phyloP scores from a whole-genome alignment of 2,113 vertebrate species.

The Nothocercus julius region DNA sequence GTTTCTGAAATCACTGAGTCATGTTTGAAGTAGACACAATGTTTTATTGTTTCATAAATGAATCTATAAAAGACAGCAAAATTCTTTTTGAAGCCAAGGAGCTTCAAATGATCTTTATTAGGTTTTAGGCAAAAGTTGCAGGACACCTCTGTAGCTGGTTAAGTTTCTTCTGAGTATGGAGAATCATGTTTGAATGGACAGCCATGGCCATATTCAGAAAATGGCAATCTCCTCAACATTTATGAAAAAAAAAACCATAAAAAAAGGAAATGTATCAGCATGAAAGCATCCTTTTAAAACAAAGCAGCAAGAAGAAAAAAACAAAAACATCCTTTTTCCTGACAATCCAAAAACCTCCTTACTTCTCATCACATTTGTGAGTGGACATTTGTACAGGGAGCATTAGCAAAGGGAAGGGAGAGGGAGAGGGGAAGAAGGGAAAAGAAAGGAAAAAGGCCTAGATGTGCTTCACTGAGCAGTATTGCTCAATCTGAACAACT shows the following conservation, averaged over 20 bases:
- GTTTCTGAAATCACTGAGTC: not conserved
- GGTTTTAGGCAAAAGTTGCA: not conserved
- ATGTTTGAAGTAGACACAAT: not conserved
- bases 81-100: not conserved
- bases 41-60: not conserved
- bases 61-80: not conserved
- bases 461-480: not conserved
- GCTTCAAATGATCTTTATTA: not conserved
- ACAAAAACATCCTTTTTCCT: not conserved
- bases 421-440: not conserved
- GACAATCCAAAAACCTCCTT: not conserved
- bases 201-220: not conserved
- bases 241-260: not conserved
- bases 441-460: not conserved
- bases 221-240: not conserved
- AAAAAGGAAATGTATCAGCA: not conserved
- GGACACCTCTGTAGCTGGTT: not conserved
- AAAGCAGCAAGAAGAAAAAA: not conserved
- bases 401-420: not conserved
- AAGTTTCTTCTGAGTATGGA: not conserved
- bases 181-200: not conserved
- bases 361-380: not conserved
- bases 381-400: not conserved
- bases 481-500: not conserved
- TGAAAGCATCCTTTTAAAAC: not conserved